These are phyloP conservation scores for Taxidea taxus DNA, from an alignment of 2,113 vertebrate species.

Conservation along the genomic window DNA sequence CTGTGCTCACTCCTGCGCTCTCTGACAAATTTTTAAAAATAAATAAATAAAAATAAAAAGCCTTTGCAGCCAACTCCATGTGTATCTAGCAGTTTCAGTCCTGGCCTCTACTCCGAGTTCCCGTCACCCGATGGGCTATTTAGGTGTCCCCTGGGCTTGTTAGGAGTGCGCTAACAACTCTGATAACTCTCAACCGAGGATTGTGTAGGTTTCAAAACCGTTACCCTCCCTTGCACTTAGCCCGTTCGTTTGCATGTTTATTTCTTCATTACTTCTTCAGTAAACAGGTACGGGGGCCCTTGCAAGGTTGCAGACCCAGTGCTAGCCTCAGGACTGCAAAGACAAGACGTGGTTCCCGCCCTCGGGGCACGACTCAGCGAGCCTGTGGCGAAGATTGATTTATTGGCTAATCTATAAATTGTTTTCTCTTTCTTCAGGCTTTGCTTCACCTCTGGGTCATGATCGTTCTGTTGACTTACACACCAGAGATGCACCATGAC, in stretches of 20 bases:
- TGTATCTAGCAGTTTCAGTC: not conserved
- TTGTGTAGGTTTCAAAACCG: not conserved
- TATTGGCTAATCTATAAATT: not conserved
- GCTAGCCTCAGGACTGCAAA: not conserved
- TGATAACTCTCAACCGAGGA: not conserved
- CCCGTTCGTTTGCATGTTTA: accelerated
- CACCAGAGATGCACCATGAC: conserved; percentile 94
- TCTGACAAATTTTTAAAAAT: too few relatives aligned
- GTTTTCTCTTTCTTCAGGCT: conserved; percentile 82
- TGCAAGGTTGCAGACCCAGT: not conserved
- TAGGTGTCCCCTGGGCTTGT: accelerated
- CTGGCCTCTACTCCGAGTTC: not conserved
- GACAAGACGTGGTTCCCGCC: not conserved
- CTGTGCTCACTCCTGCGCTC: too few relatives aligned
- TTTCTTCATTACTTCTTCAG: not conserved
- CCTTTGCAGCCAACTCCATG: not conserved
- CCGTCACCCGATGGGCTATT: accelerated
- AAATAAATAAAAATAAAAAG: too few relatives aligned
- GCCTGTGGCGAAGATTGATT: not conserved
- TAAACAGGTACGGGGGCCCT: accelerated
- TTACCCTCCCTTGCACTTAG: not conserved
- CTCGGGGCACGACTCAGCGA: accelerated
- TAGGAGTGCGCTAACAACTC: not conserved
- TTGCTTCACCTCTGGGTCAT: conserved; percentile 98
- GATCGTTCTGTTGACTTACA: conserved; percentile 97